A percentile compares a stretch with the other conserved stretches of the same genome.
Evolutionary conservation across 2,888 invertebrate species (phyloP).

Genomic region (Clitarchus hookeri): DNA sequence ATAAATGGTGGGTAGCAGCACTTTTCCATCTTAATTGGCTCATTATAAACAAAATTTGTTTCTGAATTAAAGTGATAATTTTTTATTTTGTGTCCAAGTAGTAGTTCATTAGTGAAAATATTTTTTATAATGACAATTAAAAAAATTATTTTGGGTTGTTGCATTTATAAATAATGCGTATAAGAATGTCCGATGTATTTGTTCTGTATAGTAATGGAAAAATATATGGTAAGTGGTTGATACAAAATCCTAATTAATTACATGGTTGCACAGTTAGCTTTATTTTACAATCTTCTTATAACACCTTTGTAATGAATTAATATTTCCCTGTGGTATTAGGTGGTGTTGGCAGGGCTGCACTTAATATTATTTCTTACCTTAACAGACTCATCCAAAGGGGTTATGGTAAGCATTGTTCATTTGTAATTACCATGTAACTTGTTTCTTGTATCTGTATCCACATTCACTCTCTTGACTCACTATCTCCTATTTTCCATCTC

Average conservation of each 20-base stretch:
- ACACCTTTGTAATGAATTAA: not conserved
- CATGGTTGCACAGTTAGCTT: not conserved
- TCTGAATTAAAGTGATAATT: too few relatives aligned
- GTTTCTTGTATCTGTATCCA: not conserved
- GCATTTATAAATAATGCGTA: not conserved
- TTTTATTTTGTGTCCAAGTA: too few relatives aligned
- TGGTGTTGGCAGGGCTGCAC: not conserved
- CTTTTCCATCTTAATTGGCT: too few relatives aligned
- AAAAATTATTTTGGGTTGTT: too few relatives aligned
- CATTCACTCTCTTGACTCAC: not conserved
- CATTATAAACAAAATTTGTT: too few relatives aligned
- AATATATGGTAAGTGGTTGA: not conserved
- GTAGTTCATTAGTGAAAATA: too few relatives aligned
- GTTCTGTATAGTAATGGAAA: not conserved
- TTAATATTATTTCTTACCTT: not conserved
- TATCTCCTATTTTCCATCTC: conserved; percentile 27
- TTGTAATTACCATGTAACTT: not conserved
- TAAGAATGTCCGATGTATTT: not conserved
- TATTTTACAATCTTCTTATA: not conserved
- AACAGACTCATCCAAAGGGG: not conserved
- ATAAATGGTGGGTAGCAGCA: too few relatives aligned
- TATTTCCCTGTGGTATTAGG: conserved; percentile 7
- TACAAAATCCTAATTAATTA: not conserved
- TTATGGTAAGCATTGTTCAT: not conserved
- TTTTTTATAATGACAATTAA: too few relatives aligned